phyloP scores from a whole-genome alignment of 1,140 invertebrate genomes.

The Zeugodacus cucurbitae region DNA sequence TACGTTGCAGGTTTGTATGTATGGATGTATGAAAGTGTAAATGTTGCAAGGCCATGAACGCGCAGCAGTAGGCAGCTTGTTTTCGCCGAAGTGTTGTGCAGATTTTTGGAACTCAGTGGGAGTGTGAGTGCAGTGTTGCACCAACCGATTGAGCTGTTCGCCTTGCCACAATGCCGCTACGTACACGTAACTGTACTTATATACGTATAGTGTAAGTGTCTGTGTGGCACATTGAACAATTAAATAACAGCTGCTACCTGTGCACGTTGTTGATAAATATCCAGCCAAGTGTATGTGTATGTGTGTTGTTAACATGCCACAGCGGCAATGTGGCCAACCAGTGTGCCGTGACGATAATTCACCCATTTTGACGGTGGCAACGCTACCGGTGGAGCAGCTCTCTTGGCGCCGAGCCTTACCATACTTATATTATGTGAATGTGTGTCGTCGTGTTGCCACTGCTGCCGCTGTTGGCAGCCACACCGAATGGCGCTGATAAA shows the following conservation, averaged over 20 bases:
- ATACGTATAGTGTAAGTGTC: background rate
- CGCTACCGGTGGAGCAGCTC: background rate
- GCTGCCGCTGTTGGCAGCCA: background rate
- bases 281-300: background rate
- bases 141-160: background rate
- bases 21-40: background rate
- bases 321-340: slow-evolving; percentile 9
- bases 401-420: background rate
- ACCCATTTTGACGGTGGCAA: slow-evolving; percentile 1
- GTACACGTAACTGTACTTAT: background rate
- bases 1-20: background rate
- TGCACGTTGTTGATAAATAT: slow-evolving; percentile 20
- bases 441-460: background rate
- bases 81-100: background rate
- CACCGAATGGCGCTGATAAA: slow-evolving; percentile 17
- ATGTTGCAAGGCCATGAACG: slow-evolving; percentile 25
- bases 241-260: slow-evolving; percentile 35
- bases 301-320: slow-evolving; percentile 29
- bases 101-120: background rate
- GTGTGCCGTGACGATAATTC: slow-evolving; percentile 27
- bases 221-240: background rate
- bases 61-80: background rate
- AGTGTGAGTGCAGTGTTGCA: background rate
- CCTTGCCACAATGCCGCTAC: background rate
- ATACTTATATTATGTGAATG: background rate